Evolutionary conservation across 2,113 vertebrate species (phyloP), one percentile per base, ranked within the genome.

Genomic region (Rhea americana): DNA sequence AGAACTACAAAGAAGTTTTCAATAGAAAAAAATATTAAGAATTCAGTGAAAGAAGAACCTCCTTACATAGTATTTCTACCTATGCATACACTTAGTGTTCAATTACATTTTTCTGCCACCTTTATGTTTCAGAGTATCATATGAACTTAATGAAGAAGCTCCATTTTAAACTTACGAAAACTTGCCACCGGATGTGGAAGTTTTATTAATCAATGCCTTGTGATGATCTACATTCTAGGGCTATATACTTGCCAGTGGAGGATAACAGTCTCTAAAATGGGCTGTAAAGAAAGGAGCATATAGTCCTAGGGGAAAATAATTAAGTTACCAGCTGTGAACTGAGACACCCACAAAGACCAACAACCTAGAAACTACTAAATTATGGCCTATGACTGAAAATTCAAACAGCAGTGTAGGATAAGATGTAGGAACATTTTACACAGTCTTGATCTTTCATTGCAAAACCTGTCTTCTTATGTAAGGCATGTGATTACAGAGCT

Each of bases 1-100:
- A 78, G 43, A 93, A 91, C 88, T 61, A 90, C 50, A 66, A 87
- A 63, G 41, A 32, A 26, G 6, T 70, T 88, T 89, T 91, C 58
- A 85, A 48, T 65, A 72, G 39, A 30, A 81, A 58, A 80, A 92
- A 90, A 53, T 5, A 75, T 61, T 15, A 71, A 28, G 55, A 50
- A 75, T 63, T 84, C n/a, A 43, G 5, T 48, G 43, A 51, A 88
- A 75, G 21, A 76, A 93, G 80, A 80, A 2, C 7, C 24, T 94
- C 13, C 25, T 83, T 45, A 61, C 35, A 70, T 7, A 5, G 0
- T 55, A 68, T 51, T 86, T 72, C 32, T 25, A 84, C 1, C 37
- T 81, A 51, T 55, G 26, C 3, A 8, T 48, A 81, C 59, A n/a
- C 12, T 32, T 39, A 5, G 51, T 9, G 37, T 8, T 56, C 9